A percentile compares a stretch with the other conserved stretches of the same genome.
Evolutionary conservation across 2,888 invertebrate genomes (phyloP).

Genomic region (Blastobasis adustella): DNA sequence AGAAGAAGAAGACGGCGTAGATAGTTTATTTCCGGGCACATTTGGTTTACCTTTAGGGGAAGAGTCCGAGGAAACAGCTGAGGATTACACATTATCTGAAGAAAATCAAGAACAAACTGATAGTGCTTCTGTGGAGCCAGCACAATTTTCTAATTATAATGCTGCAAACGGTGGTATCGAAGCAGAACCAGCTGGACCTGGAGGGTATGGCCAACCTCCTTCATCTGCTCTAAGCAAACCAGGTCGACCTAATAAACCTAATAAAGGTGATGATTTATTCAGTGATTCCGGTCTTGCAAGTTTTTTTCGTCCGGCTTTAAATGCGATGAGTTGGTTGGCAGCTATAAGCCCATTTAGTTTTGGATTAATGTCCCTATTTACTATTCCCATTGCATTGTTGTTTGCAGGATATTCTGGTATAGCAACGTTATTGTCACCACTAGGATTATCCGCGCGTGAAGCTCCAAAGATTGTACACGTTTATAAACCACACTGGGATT

Average conservation of each 20-base stretch:
- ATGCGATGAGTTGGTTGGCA: constrained; percentile 67
- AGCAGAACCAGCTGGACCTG: constrained; percentile 37
- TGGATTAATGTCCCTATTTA: constrained; percentile 73
- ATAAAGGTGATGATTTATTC: constrained; percentile 60
- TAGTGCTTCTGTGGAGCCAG: constrained; percentile 51
- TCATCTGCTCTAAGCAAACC: constrained; percentile 38
- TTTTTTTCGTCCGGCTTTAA: constrained; percentile 66
- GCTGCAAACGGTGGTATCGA: constrained; percentile 33
- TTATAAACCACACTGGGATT: constrained; percentile 72
- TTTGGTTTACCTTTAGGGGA: constrained; percentile 51
- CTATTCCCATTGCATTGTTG: constrained; percentile 78
- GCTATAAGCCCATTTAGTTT: constrained; percentile 76
- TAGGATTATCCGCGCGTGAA: constrained; percentile 73
- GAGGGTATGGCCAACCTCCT: constrained; percentile 32
- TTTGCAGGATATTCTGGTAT: constrained; percentile 77
- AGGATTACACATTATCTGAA: constrained; percentile 46
- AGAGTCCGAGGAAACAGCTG: constrained; percentile 39
- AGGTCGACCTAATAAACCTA: constrained; percentile 25
- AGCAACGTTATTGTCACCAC: constrained; percentile 78
- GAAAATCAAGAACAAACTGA: constrained; percentile 44
- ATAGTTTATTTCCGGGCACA: constrained; percentile 41
- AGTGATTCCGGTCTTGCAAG: constrained; percentile 57
- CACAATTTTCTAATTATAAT: constrained; percentile 50
- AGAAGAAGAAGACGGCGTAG: constrained; percentile 48
- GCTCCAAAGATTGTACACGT: constrained; percentile 50